Conservation (phyloP, 2,888 invertebrate species). For the Drosophila meridionalis region DNA sequence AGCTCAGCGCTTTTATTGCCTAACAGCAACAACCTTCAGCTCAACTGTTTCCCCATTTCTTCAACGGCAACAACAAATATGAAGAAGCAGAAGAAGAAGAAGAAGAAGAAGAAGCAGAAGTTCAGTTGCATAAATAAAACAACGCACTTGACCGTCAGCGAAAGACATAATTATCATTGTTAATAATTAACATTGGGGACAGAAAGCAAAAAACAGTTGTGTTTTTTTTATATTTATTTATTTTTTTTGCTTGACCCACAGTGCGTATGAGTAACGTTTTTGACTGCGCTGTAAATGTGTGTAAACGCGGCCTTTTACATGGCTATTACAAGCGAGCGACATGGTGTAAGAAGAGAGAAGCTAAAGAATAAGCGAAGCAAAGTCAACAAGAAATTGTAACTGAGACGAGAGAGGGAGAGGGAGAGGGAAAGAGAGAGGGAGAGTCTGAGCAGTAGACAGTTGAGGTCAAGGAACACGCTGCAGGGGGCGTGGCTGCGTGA, state of each 20-base stretch:
- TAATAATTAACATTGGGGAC: conserved; percentile 52
- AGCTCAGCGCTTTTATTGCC: conserved; percentile 57
- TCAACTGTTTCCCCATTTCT: conserved; percentile 70
- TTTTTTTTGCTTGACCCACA: conserved; percentile 35
- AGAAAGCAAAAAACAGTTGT: conserved; percentile 5
- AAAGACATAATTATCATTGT: conserved; percentile 59
- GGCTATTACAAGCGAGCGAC: conserved; percentile 40
- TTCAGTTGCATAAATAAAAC: conserved; percentile 37
- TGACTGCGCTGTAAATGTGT: conserved; percentile 37
- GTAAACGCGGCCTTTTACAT: conserved; percentile 40
- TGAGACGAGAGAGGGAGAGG: not conserved
- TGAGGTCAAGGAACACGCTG: not conserved
- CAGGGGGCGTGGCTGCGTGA: not conserved
- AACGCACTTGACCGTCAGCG: conserved; percentile 58
- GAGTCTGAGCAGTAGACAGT: not conserved
- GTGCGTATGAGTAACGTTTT: conserved; percentile 57
- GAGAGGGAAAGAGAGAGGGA: not conserved
- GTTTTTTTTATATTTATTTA: not conserved
- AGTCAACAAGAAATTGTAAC: conserved; percentile 1
- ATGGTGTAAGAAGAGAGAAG: not conserved
- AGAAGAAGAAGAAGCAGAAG: conserved; percentile 33
- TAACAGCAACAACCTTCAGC: conserved; percentile 57
- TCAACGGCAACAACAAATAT: conserved; percentile 9
- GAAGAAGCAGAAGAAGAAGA: not conserved
- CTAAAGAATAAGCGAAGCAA: not conserved